Conservation (phyloP, 37 sponge, comb jelly and placozoan genomes). For the Hexactinellida sp. region DNA sequence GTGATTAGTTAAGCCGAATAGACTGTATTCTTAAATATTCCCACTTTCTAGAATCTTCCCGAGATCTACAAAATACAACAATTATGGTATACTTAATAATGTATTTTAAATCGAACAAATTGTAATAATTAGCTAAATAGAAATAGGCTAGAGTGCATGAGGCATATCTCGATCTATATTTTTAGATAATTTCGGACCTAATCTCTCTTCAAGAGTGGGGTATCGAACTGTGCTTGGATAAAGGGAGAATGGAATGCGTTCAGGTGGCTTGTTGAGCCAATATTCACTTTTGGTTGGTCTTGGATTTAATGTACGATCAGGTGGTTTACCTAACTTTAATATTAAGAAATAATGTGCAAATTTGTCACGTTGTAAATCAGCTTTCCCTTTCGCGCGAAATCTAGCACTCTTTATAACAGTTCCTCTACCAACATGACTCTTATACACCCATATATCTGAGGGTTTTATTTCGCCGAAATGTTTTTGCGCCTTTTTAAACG, state of each 20-base stretch:
- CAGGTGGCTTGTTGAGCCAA: background rate
- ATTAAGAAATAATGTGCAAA: background rate
- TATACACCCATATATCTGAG: background rate
- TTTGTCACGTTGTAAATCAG: background rate
- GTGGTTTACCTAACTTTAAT: background rate
- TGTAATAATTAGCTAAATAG: too few relatives aligned
- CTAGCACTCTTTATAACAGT: background rate
- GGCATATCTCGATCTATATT: slow-evolving; percentile 3
- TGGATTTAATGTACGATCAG: background rate
- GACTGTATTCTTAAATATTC: too few relatives aligned
- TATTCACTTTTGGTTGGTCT: background rate
- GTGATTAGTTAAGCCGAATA: too few relatives aligned
- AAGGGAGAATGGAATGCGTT: background rate
- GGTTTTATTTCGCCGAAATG: background rate
- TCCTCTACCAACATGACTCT: background rate
- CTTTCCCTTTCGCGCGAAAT: background rate
- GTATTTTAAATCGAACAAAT: too few relatives aligned
- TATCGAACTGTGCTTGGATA: background rate
- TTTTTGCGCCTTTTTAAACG: background rate
- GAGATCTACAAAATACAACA: too few relatives aligned
- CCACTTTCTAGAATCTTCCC: too few relatives aligned
- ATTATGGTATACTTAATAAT: too few relatives aligned
- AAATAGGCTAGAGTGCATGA: background rate
- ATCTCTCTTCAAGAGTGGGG: background rate
- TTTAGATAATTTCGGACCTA: slow-evolving; percentile 6